These are phyloP conservation scores for Hipposideros armiger DNA, from an alignment of 2,113 vertebrate genomes.

Conservation along the genomic window DNA sequence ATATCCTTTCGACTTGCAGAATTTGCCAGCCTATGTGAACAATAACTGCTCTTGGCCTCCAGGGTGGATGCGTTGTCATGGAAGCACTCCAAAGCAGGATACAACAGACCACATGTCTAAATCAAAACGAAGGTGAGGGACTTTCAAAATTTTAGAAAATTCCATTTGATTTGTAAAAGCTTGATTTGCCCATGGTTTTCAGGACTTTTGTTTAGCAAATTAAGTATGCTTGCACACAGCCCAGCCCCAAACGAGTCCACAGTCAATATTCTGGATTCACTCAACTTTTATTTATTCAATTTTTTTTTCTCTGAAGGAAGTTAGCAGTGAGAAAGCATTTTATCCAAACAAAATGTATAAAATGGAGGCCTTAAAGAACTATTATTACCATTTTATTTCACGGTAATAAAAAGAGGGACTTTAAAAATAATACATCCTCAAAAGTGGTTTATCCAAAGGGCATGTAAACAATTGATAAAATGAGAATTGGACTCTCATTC, in stretches of 20 bases:
- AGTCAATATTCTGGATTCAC: constrained; percentile 46
- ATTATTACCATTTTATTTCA: constrained; percentile 41
- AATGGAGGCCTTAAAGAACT: not conserved
- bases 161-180: not conserved
- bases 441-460: not conserved
- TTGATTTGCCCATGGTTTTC: constrained; percentile 5
- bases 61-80: not conserved
- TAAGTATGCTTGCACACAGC: not conserved
- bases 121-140: not conserved
- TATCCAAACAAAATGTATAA: constrained; percentile 20
- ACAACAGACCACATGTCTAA: not conserved
- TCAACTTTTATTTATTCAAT: constrained; percentile 8
- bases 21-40: not conserved
- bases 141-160: constrained; percentile 34
- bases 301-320: constrained; percentile 14
- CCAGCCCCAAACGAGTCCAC: not conserved
- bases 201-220: constrained; percentile 27
- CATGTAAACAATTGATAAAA: not conserved
- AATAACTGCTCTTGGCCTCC: not conserved
- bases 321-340: constrained; percentile 59
- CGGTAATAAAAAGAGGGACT: not conserved
- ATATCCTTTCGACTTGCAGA: not conserved
- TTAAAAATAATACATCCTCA: not conserved
- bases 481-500: not conserved
- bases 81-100: constrained; percentile 63